Evolutionary conservation across 2,113 vertebrate genomes (phyloP).

Genomic region (Leptobrachium leishanense): DNA sequence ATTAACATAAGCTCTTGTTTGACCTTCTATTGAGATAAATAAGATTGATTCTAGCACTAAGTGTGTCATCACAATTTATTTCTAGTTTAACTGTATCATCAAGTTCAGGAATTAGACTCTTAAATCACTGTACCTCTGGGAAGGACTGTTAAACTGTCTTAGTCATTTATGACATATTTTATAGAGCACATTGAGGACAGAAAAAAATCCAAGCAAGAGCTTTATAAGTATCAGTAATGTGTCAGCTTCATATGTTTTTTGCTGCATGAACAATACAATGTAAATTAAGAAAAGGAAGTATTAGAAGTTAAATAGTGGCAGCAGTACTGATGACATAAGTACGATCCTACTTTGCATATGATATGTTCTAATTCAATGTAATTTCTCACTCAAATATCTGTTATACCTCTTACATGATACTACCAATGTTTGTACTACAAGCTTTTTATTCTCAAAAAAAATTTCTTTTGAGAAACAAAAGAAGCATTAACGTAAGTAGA

Average conservation of each 20-base stretch:
- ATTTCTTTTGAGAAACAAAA: too few relatives aligned
- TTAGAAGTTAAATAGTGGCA: too few relatives aligned
- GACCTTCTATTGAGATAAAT: not conserved
- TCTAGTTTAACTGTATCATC: constrained; percentile 20
- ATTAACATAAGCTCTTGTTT: not conserved
- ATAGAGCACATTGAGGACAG: not conserved
- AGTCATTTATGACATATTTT: constrained; percentile 9
- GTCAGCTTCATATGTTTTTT: not conserved
- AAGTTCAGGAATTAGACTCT: constrained; percentile 15
- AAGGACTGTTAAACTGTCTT: constrained; percentile 8
- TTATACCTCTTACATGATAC: too few relatives aligned
- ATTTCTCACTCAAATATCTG: too few relatives aligned
- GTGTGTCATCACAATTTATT: constrained; percentile 18
- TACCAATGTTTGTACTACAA: too few relatives aligned
- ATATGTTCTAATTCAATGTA: too few relatives aligned
- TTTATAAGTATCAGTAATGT: not conserved
- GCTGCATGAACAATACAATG: too few relatives aligned
- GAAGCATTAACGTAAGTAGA: too few relatives aligned
- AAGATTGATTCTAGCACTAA: constrained; percentile 2
- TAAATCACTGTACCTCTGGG: constrained; percentile 19
- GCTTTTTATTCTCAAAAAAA: too few relatives aligned
- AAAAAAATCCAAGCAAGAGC: not conserved
- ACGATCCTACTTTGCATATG: too few relatives aligned
- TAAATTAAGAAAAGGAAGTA: too few relatives aligned
- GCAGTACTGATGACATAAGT: too few relatives aligned